These are phyloP conservation scores for Heliconius hermathena DNA, from an alignment of 1,140 invertebrate genomes.

Conservation along the genomic window DNA sequence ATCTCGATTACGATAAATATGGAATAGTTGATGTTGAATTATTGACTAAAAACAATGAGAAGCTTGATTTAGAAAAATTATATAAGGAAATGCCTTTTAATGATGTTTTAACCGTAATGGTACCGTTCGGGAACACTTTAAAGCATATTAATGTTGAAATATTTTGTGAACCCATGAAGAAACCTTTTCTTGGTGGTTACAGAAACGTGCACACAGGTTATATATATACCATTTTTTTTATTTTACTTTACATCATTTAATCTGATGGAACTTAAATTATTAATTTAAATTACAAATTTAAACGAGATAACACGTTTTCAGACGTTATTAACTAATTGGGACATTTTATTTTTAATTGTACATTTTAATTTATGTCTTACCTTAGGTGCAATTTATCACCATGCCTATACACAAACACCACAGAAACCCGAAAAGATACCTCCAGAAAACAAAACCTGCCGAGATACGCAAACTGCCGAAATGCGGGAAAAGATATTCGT, in stretches of 20 bases:
- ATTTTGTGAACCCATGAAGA: conserved; percentile 81
- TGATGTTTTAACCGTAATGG: conserved; percentile 81
- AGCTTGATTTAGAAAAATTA: conserved; percentile 71
- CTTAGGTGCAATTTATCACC: conserved; percentile 81
- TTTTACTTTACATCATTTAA: too few relatives aligned
- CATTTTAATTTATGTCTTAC: neutral
- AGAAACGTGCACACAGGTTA: conserved; percentile 68
- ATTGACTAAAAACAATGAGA: conserved; percentile 69
- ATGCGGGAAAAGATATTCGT: conserved; percentile 67
- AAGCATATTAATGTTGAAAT: conserved; percentile 83
- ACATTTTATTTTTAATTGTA: neutral
- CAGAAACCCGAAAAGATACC: conserved; percentile 79
- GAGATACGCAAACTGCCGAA: conserved; percentile 84
- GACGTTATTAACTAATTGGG: too few relatives aligned
- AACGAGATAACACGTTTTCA: too few relatives aligned
- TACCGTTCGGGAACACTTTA: conserved; percentile 72
- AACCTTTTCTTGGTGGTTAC: conserved; percentile 86
- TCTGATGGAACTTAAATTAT: too few relatives aligned
- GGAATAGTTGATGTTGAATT: conserved; percentile 77
- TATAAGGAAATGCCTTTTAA: conserved; percentile 76
- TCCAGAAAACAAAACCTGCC: conserved; percentile 79
- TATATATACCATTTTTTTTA: neutral
- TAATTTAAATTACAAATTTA: too few relatives aligned
- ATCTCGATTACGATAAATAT: conserved; percentile 78
- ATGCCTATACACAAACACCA: conserved; percentile 85